Base-by-base conservation (phyloP, 2,888 invertebrate genomes). In the Tetranychus truncatus region DNA sequence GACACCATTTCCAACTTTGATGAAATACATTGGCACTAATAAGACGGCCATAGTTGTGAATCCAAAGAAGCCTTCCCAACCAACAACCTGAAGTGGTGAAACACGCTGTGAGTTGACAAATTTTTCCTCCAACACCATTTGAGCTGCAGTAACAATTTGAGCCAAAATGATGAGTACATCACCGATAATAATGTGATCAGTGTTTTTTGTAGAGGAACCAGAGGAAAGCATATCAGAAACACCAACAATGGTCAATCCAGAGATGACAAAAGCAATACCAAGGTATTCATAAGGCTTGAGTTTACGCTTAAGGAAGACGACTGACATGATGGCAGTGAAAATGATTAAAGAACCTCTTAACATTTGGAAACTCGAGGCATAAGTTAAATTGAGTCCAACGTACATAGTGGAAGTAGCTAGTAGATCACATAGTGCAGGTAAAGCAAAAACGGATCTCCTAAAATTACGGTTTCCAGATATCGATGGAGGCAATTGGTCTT, bases 61-160 rank as follows among this genome's bases (percentile, higher is more conserved):
- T 34, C 91, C 91, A 83, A 89, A 91, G 21, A 89, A 81, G 72
- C 88, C 94, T 86, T 96, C 95, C 90, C 91, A 92, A 8, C 96
- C 95, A 24, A 94, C 91, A 6, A 92, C 95, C 82, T 92, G 91
- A 77, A 96, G 84, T 0, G 95, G 88, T 0, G 92, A 72, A 45
- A 72, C 45, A 18, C n/a, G 8, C 11, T 72, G 44, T 9, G 24
- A n/a, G 6, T 45, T 72, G 0, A 96, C 88, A 82, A 88, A 92
- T 84, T 92, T 92, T 82, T 97, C 95, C 83, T 97, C 96, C 78
- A 91, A 89, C 0, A 96, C 93, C 90, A 95, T 93, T 84, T 95
- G 95, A 76, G 89, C 86, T 0, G 94, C 90, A 21, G 89, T 89
- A 78, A 96, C 87, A 73, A 96, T 87, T 84, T 88, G 86, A 6